Conservation (phyloP, 2,797 vertebrate species). For the Margarornis squamiger region DNA sequence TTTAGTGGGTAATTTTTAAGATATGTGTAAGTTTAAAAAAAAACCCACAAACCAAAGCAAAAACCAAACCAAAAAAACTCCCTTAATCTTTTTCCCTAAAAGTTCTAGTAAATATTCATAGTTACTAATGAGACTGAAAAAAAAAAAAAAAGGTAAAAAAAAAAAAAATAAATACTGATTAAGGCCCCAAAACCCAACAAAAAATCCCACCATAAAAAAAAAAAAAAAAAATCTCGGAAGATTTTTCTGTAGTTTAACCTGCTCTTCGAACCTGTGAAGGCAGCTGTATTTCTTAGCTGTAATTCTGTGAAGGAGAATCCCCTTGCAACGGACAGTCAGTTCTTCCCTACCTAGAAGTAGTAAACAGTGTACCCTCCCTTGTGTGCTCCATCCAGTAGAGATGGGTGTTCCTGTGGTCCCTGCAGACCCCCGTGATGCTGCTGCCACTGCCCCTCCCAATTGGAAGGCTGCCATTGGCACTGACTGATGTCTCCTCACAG, state of each 20-base stretch:
- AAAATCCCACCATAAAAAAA: neutral
- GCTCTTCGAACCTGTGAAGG: neutral
- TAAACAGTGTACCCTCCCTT: accelerated
- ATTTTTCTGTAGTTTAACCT: neutral
- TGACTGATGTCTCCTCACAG: neutral
- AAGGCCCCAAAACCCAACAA: accelerated
- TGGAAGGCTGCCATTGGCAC: accelerated
- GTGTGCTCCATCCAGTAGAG: neutral
- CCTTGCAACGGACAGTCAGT: neutral
- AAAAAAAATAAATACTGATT: no score
- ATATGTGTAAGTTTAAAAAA: neutral
- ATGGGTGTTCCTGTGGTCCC: accelerated
- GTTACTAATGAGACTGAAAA: neutral
- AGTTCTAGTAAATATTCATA: neutral
- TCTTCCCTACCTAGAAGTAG: accelerated
- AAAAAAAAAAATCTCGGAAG: neutral
- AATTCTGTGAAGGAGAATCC: neutral
- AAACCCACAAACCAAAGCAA: no score
- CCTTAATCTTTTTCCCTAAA: neutral
- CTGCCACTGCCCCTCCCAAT: accelerated
- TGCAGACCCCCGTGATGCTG: neutral
- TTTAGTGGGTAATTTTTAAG: neutral
- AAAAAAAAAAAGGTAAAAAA: neutral
- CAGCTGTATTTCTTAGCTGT: neutral
- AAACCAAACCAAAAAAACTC: no score